Conservation (phyloP, 2,888 invertebrate genomes). For the Pseudococcus jackbeardsleyi region DNA sequence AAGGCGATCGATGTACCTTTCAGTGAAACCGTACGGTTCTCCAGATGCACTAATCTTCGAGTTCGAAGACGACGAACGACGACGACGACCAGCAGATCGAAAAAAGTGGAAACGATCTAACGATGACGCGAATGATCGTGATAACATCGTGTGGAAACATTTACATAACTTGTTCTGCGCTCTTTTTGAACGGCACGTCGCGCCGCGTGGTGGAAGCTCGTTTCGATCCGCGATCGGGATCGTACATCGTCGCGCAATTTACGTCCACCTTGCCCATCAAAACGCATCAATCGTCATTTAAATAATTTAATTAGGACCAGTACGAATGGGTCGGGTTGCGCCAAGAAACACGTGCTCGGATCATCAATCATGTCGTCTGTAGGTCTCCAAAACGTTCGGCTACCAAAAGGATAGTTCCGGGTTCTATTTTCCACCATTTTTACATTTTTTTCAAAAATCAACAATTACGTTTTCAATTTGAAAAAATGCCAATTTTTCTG, state of each 20-base stretch:
- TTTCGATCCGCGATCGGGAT: background rate
- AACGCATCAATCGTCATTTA: slow-evolving; percentile 12
- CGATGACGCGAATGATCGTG: slow-evolving; percentile 25
- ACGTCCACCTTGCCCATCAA: background rate
- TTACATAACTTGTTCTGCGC: slow-evolving; percentile 47
- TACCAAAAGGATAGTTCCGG: background rate
- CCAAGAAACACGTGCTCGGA: background rate
- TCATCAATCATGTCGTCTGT: background rate
- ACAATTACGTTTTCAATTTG: no score
- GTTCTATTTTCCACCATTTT: background rate
- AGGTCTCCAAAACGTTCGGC: background rate
- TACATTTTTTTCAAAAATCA: background rate
- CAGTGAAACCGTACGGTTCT: slow-evolving; percentile 38
- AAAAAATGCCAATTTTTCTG: no score
- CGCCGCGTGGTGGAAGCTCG: background rate
- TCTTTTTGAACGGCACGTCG: background rate
- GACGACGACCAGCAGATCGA: slow-evolving; percentile 15
- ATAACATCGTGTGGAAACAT: slow-evolving; percentile 46
- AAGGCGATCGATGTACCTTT: slow-evolving; percentile 45
- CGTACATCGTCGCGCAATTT: background rate
- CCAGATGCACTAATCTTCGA: slow-evolving; percentile 34
- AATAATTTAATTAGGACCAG: slow-evolving; percentile 21
- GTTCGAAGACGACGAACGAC: background rate
- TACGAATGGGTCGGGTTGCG: background rate
- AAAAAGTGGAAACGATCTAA: slow-evolving; percentile 18